Base-by-base conservation (phyloP, 1,140 invertebrate genomes). In the Copidosoma floridanum region DNA sequence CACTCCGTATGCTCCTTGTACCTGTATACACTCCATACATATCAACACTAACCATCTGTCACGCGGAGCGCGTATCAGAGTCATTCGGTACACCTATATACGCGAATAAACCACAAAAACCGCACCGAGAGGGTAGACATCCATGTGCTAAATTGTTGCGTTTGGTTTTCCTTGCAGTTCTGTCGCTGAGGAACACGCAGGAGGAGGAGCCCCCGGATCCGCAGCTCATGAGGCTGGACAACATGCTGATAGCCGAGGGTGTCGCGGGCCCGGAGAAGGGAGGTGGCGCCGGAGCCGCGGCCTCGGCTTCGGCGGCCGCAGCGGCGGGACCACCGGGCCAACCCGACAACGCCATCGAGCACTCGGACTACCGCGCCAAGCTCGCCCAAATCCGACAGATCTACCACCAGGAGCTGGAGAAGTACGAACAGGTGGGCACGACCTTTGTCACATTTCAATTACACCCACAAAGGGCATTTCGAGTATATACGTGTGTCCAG, bases 181-280 rank as follows among this genome's bases (percentile, higher is more conserved):
- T 99, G 57, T 97, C 94, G 66, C 86, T 98, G 70, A 87, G 95
- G 68, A 97, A 97, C 78, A 94, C 93, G 65, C 95, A 98, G 83
- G 97, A 99, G 80, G 97, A 99, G 75, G 97, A 98, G 73, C 95
- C 96, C 1, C 95, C 97, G 74, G 97, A 99, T 84, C 97, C 97
- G 0, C 97, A 99, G 76, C 81, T 99, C 60, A 98, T 99, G 94
- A 85, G 98, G 67, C 81, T 99, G 73, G 97, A 99, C 82, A 99
- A 99, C 81, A 99, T 99, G 98, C 83, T 99, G 73, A 97, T 99
- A 67, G 98, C 98, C 0, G 98, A 99, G 81, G 97, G 97, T 35
- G 97, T 99, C 12, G 95, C 96, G 4, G 97, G 97, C 1, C 96
- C 96, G 1, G 97, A 99, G 74, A 98, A 98, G 76, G 95, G 94